Base-by-base conservation (phyloP, 2,797 vertebrate genomes). In the Mus minutoides region DNA sequence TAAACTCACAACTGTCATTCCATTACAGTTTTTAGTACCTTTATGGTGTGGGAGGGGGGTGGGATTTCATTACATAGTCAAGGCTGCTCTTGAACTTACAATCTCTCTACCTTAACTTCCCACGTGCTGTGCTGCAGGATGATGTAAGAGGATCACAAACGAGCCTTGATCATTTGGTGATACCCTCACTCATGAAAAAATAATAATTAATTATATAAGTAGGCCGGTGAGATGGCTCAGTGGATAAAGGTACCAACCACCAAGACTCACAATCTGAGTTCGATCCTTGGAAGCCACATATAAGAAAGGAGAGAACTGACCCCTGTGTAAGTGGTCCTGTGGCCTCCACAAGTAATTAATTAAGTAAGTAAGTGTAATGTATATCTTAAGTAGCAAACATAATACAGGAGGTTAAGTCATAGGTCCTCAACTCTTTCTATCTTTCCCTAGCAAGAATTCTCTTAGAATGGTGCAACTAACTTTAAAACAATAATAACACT, bases 401-500 rank as follows among this genome's bases (percentile, higher is more conserved):
- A 58, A 52, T 26, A 37, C 14, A 2, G 31, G 22, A 69, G 31
- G 62, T 7, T 52, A 69, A 17, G 46, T 26, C 64, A 69, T 37
- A 16, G 29, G 7, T 49, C 46, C 40, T 22, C 60, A 29, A 56
- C 64, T 56, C 64, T 71, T 56, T 19, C 67, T 58, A 73, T 73
- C 60, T 83, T 12, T 83, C 54, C 91, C 84, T 40, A 82, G 54
- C 43, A 91, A 82, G n/a, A 90, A 46, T 90, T 93, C 24, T 92
- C 69, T 79, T 52, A 80, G 64, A 80, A 93, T 84, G 19, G 8
- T 31, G 54, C 40, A 87, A 95, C 46, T 80, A 88, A 86, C 31
- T 71, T 40, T 43, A 80, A 75, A 91, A 60, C 9, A 60, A 12
- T 83, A 92, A 88, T 26, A 90, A 26, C 1, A 1, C 54, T 52